Base-by-base conservation (phyloP, 2,113 vertebrate species). In the Festucalex cinctus region DNA sequence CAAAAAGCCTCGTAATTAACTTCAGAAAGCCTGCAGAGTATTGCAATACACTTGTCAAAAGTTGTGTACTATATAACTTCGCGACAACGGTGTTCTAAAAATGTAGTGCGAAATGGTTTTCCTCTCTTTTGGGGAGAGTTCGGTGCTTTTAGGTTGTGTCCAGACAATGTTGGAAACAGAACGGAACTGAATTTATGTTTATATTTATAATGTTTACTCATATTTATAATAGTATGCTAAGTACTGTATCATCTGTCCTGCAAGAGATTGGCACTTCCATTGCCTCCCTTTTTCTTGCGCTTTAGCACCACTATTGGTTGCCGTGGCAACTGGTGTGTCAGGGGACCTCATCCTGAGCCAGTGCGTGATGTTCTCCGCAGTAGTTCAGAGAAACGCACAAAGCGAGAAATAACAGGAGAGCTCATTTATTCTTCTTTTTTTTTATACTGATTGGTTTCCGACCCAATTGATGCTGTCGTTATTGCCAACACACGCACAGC, bases 261-360 rank as follows among this genome's bases (percentile, higher is more conserved):
- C n/a, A 7, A 64, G 68, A 74, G 76, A 82, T 75, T 77, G 75
- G 77, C 70, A 63, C 75, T 69, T 79, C 36, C 65, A 65, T 66
- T 41, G 53, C 78, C 83, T 81, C 63, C 75, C 63, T 83, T 70
- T 81, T 39, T n/a, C 79, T 65, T 84, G 78, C 69, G 72, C 71
- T 37, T 65, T 14, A 57, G 63, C 65, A 65, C 75, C 75, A 74
- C 81, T 75, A 80, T 65, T 54, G 73, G 89, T 89, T 89, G 83
- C 89, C 86, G 81, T 89, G 88, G 71, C 88, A 71, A 90, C 88
- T 83, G 84, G 75, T 77, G 86, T 86, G 88, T 85, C 86, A 63
- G 61, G 79, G 83, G 86, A 88, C 74, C 66, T 75, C 69, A 82
- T 79, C 77, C 68, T 65, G 78, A 86, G 75, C 74, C 59, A 37